These are phyloP conservation scores for Uria lomvia DNA, from an alignment of 2,113 vertebrate genomes.

Conservation along the genomic window DNA sequence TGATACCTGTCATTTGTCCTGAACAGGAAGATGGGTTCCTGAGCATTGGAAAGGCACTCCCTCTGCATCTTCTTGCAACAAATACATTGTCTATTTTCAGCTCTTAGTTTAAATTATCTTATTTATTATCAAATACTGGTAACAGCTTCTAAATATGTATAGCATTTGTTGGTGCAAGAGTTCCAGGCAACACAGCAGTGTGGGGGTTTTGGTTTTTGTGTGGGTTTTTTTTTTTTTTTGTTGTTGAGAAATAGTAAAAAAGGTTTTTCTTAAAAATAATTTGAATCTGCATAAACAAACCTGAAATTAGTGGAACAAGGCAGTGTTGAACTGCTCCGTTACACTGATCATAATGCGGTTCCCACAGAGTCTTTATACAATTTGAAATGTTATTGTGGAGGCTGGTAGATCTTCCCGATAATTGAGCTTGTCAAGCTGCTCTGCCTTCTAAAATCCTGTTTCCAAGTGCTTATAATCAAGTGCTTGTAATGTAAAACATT, in stretches of 20 bases:
- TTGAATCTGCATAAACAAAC: neutral
- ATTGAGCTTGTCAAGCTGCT: neutral
- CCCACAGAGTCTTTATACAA: neutral
- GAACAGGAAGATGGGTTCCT: neutral
- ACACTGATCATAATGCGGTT: neutral
- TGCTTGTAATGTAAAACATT: neutral
- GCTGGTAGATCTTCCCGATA: neutral
- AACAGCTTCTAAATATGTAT: neutral
- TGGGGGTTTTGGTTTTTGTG: too few species aligned
- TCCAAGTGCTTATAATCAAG: neutral
- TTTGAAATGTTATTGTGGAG: neutral
- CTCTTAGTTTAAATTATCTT: neutral
- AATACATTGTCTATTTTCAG: neutral
- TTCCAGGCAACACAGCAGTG: too few species aligned
- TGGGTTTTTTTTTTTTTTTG: neutral
- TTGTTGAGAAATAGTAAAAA: neutral
- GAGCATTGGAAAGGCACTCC: neutral
- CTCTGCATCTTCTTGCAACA: neutral
- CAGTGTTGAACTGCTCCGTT: neutral
- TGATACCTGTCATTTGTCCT: neutral
- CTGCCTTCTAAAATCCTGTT: neutral
- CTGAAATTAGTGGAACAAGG: neutral
- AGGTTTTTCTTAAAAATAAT: neutral
- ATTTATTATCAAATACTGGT: neutral
- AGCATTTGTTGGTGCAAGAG: too few species aligned